These are phyloP conservation scores for Phalanger gymnotis DNA, from an alignment of 2,797 vertebrate genomes.

Conservation along the genomic window DNA sequence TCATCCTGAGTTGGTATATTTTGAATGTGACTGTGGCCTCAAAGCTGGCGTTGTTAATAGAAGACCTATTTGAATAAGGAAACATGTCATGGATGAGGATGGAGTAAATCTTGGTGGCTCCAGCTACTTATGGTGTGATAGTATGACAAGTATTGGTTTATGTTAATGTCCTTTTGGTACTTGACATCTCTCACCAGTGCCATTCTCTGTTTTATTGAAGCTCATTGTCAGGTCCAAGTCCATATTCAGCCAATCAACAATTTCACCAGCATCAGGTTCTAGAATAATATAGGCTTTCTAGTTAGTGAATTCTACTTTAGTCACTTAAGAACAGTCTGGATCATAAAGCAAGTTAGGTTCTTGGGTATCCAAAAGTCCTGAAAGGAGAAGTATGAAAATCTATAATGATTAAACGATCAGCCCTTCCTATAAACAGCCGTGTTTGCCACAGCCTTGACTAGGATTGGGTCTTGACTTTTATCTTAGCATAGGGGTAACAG, in stretches of 20 bases:
- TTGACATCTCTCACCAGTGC: not conserved
- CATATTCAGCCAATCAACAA: not conserved
- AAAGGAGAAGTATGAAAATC: not conserved
- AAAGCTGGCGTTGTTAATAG: not conserved
- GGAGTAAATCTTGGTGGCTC: not conserved
- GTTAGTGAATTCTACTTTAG: not conserved
- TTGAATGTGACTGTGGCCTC: not conserved
- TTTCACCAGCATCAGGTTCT: not conserved
- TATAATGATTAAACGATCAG: not conserved
- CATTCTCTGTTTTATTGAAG: not conserved
- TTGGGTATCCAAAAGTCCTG: not conserved
- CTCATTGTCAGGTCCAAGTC: not conserved
- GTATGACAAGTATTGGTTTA: not conserved
- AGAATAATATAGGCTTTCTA: not conserved
- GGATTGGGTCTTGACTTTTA: not conserved
- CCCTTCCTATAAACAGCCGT: not conserved
- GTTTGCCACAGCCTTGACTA: not conserved
- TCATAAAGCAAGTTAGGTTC: not conserved
- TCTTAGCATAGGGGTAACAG: not conserved
- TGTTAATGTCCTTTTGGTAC: too few species aligned
- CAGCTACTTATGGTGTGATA: not conserved
- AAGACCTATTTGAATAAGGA: not conserved
- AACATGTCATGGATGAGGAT: not conserved
- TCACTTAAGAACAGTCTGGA: not conserved
- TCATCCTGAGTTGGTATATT: not conserved